Conservation (phyloP, 92 coral and sea anemone species). For the Pocillopora grandis region DNA sequence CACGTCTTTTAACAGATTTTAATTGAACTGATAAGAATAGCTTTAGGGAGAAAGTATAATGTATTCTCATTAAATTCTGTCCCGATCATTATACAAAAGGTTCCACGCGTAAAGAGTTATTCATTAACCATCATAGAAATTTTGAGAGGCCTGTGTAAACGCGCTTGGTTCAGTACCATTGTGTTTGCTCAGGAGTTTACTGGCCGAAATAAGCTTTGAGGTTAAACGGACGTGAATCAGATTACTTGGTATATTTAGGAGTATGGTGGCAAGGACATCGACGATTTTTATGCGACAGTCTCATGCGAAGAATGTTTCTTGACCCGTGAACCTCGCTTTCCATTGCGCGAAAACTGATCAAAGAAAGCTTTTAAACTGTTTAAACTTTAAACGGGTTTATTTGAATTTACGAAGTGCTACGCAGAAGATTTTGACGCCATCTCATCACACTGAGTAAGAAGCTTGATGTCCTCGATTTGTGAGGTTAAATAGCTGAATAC, state of each 20-base stretch:
- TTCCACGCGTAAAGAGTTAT: background rate
- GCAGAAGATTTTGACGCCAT: too few species aligned
- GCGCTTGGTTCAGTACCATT: background rate
- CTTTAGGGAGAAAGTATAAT: background rate
- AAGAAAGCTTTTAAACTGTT: background rate
- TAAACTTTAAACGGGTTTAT: conserved; percentile 9
- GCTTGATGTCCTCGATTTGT: background rate
- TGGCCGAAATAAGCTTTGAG: background rate
- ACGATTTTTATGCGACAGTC: background rate
- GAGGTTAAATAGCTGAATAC: background rate
- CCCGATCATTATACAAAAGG: background rate
- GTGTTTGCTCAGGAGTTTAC: background rate
- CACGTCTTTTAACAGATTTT: too few species aligned
- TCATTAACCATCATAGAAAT: conserved; percentile 3
- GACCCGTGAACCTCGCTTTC: too few species aligned
- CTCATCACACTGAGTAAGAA: too few species aligned
- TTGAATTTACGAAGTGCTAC: background rate
- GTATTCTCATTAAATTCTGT: background rate
- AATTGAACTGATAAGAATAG: background rate
- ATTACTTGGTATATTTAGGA: background rate
- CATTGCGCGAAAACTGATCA: too few species aligned
- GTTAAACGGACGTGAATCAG: background rate
- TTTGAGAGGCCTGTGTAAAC: conserved; percentile 19
- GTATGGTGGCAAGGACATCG: background rate
- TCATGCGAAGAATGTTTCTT: too few species aligned